Base-by-base conservation (phyloP, 2,113 vertebrate genomes). In the Gasterosteus aculeatus region DNA sequence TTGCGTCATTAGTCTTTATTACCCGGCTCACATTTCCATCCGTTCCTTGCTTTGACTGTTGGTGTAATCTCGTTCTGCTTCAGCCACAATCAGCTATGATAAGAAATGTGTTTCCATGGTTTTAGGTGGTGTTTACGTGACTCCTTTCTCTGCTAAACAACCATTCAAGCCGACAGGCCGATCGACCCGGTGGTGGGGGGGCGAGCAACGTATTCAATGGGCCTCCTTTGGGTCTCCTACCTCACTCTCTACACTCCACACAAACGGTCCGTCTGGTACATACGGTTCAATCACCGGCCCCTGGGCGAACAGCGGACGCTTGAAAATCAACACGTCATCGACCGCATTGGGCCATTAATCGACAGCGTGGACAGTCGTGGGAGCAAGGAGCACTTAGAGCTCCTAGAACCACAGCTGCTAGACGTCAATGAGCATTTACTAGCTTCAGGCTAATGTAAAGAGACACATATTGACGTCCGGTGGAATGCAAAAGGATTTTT, bases 141-240 rank as follows among this genome's bases (percentile, higher is more conserved):
- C 41, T 53, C 69, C 31, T 41, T 53, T 68, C 31, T 44, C 41
- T 39, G 41, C 29, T 72, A 38, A 38, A 63, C 54, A 56, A 76
- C 80, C 47, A 73, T 80, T 86, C 60, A 78, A 67, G 33, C 62
- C 31, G 75, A 85, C 80, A 79, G 75, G 77, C 81, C 82, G 84
- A 90, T 85, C 56, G 42, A 86, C 65, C 38, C 42, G 79, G 56
- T 15, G 42, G 10, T 15, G 56, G 57, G 10, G 22, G 22, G 22
- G 22, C 22, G 71, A 78, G 53, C 77, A 60, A 77, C 35, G 16
- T 64, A 39, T 80, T 51, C 56, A 77, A n/a, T 71, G 38, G 1
- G 22, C 60, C 19, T 69, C 67, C 63, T 65, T 59, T 81, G 26
- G 58, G 47, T 57, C 42, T 73, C 46, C 7, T 15, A 49, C 41